Percentiles rank a stretch among this genome's conserved stretches.
Evolutionary conservation across 37 sponge, comb jelly and placozoan species (phyloP).

Genomic region (Chondrosia reniformis): DNA sequence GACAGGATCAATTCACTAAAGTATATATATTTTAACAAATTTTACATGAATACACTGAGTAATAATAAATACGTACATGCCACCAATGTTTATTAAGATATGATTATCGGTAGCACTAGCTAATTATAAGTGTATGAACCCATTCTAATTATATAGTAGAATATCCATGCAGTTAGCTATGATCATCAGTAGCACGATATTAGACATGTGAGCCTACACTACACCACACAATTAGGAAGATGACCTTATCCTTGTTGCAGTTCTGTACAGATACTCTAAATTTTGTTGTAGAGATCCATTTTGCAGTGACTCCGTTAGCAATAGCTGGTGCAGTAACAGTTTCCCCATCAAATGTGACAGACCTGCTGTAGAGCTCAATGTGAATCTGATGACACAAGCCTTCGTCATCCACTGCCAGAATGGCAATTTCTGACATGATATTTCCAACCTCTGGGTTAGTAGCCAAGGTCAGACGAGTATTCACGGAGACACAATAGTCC

Average conservation of each 20-base stretch:
- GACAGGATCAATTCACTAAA: no score
- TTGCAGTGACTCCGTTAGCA: background rate
- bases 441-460: background rate
- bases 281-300: background rate
- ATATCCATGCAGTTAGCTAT: no score
- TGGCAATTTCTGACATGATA: background rate
- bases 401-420: background rate
- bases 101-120: no score
- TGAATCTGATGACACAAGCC: background rate
- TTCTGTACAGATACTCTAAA: slow-evolving; percentile 19
- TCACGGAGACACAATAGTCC: background rate
- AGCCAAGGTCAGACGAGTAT: background rate
- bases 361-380: background rate
- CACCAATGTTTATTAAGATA: no score
- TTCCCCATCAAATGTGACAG: background rate
- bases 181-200: no score
- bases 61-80: no score
- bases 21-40: no score
- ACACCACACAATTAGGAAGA: slow-evolving; percentile 13
- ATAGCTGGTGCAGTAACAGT: background rate
- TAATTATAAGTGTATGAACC: no score
- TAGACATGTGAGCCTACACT: no score
- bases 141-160: no score
- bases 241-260: slow-evolving; percentile 4
- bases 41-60: no score